Evolutionary conservation across 2,888 invertebrate genomes (phyloP).

Genomic region (Cataglyphis albicans): DNA sequence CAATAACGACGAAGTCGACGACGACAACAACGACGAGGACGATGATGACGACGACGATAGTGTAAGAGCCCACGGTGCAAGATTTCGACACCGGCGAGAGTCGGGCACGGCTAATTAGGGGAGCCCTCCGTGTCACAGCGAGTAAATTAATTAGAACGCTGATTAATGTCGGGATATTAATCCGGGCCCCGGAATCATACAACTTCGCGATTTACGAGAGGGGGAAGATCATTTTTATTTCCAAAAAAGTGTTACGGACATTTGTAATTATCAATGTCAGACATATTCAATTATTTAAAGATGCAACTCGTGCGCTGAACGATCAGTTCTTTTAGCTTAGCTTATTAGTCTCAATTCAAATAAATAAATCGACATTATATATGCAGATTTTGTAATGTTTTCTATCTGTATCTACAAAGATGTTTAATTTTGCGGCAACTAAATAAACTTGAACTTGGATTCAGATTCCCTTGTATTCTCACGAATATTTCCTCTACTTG

Average conservation of each 20-base stretch:
- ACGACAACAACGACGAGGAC: slow-evolving; percentile 27
- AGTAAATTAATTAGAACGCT: slow-evolving; percentile 83
- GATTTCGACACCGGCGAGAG: slow-evolving; percentile 82
- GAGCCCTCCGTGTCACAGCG: slow-evolving; percentile 77
- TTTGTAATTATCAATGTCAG: slow-evolving; percentile 15
- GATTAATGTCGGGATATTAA: slow-evolving; percentile 81
- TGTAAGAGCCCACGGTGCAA: slow-evolving; percentile 77
- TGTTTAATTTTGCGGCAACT: not conserved
- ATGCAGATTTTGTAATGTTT: not conserved
- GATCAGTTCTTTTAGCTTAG: not conserved
- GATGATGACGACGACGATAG: slow-evolving; percentile 56
- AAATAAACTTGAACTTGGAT: not conserved
- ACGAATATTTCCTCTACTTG: not conserved
- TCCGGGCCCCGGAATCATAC: slow-evolving; percentile 62
- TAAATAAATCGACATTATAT: not conserved
- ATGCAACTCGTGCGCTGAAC: not conserved
- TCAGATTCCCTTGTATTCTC: not conserved
- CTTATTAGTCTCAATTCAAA: not conserved
- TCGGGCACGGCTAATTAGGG: slow-evolving; percentile 82
- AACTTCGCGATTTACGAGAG: not conserved
- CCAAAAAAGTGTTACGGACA: not conserved
- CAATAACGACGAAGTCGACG: slow-evolving; percentile 22
- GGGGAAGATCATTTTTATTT: slow-evolving; percentile 29
- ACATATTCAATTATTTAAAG: not conserved
- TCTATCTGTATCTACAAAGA: not conserved